These are phyloP conservation scores for Drosophila differens DNA, from an alignment of 2,888 invertebrate species.

Conservation along the genomic window DNA sequence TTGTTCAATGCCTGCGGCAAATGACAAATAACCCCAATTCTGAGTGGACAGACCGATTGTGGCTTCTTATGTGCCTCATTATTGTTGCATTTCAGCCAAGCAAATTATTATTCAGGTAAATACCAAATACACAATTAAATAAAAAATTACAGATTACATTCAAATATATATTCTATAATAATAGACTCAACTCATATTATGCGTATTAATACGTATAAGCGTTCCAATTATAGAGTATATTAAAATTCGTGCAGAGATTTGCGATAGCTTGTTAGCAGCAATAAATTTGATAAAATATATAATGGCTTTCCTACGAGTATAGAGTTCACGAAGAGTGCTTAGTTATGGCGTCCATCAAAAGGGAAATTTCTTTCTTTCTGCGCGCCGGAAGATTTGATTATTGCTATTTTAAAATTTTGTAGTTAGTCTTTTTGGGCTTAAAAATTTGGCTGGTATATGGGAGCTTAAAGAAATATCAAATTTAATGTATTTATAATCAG, in stretches of 20 bases:
- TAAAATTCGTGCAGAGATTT: not conserved
- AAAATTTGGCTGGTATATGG: too few relatives aligned
- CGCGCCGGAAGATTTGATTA: too few relatives aligned
- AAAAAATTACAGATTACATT: not conserved
- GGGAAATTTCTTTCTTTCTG: too few relatives aligned
- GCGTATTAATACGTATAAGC: not conserved
- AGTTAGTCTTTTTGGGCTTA: too few relatives aligned
- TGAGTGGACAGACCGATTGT: slow-evolving; percentile 93
- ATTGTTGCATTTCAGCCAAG: slow-evolving; percentile 96
- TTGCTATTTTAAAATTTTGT: too few relatives aligned
- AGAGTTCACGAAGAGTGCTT: too few relatives aligned
- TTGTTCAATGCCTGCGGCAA: slow-evolving; percentile 94
- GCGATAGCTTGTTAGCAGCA: not conserved
- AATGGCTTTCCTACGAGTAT: too few relatives aligned
- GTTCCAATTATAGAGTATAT: not conserved
- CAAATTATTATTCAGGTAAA: slow-evolving; percentile 83
- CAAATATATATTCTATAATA: not conserved
- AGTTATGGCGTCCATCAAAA: too few relatives aligned
- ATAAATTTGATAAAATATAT: too few relatives aligned
- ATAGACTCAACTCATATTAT: not conserved
- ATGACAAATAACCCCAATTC: slow-evolving; percentile 94
- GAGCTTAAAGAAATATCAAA: too few relatives aligned
- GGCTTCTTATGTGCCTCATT: slow-evolving; percentile 94
- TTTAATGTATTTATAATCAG: too few relatives aligned
- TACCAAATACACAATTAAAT: not conserved